These are phyloP conservation scores for Oxycera nigricornis DNA, from an alignment of 2,888 invertebrate genomes.

Conservation along the genomic window DNA sequence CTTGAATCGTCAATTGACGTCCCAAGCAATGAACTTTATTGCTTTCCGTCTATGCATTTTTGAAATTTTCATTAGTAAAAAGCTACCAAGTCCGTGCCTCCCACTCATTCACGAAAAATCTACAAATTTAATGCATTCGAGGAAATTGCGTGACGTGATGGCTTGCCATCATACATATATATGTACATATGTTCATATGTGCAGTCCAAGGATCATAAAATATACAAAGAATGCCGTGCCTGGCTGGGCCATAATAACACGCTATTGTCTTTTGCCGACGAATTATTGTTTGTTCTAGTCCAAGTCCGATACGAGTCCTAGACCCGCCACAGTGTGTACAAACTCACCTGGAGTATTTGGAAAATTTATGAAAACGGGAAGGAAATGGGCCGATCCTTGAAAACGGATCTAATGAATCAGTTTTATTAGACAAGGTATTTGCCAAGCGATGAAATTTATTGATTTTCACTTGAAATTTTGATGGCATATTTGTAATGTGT, in stretches of 20 bases:
- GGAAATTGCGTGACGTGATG: background rate
- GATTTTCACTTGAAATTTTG: background rate
- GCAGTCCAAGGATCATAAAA: background rate
- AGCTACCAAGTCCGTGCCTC: background rate
- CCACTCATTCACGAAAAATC: background rate
- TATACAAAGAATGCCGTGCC: background rate
- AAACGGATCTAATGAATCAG: conserved; percentile 42
- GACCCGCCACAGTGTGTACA: background rate
- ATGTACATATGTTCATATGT: background rate
- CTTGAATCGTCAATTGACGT: too few species aligned
- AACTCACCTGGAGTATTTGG: background rate
- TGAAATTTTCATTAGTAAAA: background rate
- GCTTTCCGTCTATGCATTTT: too few species aligned
- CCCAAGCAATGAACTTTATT: too few species aligned
- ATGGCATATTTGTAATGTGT: too few species aligned
- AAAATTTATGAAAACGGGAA: conserved; percentile 28
- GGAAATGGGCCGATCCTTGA: conserved; percentile 22
- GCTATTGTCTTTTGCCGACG: conserved; percentile 13
- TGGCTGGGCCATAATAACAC: background rate
- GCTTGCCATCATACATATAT: background rate
- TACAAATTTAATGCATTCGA: background rate
- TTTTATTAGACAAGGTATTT: conserved; percentile 40
- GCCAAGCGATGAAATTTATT: conserved; percentile 25
- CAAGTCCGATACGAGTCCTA: too few species aligned
- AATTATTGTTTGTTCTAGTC: conserved; percentile 16